Evolutionary conservation across 2,113 vertebrate species (phyloP).

Genomic region (Kobus ellipsiprymnus): DNA sequence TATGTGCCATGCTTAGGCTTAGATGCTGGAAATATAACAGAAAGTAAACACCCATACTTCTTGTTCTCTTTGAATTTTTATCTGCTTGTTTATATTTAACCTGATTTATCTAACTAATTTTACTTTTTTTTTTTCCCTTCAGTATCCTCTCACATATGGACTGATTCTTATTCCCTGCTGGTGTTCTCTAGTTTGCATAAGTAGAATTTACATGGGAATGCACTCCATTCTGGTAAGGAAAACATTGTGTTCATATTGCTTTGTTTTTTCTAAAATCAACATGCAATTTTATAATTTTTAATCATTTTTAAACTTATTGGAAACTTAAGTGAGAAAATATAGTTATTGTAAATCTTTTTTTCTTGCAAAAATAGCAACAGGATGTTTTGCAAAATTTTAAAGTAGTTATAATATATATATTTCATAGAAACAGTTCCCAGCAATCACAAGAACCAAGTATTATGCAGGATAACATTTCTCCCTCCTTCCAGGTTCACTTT

Average conservation of each 20-base stretch:
- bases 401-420: neutral
- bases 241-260: neutral
- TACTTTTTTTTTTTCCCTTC: constrained; percentile 25
- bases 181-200: constrained; percentile 94
- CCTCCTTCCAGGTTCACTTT: neutral
- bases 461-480: neutral
- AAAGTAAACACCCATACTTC: neutral
- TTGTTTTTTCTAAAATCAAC: neutral
- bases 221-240: constrained; percentile 96
- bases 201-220: constrained; percentile 99
- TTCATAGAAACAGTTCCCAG: neutral
- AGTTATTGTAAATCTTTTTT: neutral
- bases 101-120: constrained; percentile 36
- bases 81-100: constrained; percentile 27
- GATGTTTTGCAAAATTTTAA: neutral
- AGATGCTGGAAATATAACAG: neutral
- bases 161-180: constrained; percentile 89
- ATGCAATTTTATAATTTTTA: neutral
- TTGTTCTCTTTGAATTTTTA: neutral
- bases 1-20: neutral
- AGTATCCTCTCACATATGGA: constrained; percentile 91
- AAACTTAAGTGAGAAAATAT: constrained; percentile 11
- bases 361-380: constrained; percentile 9
- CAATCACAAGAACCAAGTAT: neutral
- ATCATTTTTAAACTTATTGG: neutral